phyloP scores from a whole-genome alignment of 2,113 vertebrate species.

The Nothobranchius furzeri region DNA sequence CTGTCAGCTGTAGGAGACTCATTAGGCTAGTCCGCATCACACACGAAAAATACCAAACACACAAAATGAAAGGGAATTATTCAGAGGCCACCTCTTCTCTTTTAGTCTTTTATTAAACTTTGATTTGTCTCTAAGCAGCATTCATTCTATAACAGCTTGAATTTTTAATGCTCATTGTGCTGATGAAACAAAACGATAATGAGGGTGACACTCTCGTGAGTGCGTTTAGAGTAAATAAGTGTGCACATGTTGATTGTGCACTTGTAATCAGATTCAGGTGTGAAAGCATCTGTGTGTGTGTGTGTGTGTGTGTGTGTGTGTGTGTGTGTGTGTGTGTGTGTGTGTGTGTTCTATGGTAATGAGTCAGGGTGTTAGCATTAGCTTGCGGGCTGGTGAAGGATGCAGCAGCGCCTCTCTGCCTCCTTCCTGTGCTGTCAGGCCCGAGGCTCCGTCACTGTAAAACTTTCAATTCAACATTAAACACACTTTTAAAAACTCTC shows the following conservation, averaged over 20 bases:
- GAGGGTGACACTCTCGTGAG: conserved; percentile 22
- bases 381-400: conserved; percentile 57
- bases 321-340: neutral
- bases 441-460: conserved; percentile 33
- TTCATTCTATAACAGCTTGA: conserved; percentile 41
- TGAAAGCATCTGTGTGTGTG: neutral
- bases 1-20: conserved; percentile 35
- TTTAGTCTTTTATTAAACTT: conserved; percentile 63
- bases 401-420: conserved; percentile 50
- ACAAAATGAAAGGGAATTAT: conserved; percentile 75
- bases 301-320: conserved; percentile 10
- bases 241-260: conserved; percentile 7
- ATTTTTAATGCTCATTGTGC: conserved; percentile 69
- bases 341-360: conserved; percentile 42
- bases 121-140: conserved; percentile 67
- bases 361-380: conserved; percentile 53
- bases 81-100: conserved; percentile 43
- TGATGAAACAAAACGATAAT: conserved; percentile 69
- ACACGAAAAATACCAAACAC: conserved; percentile 41
- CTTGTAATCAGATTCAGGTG: neutral
- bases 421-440: conserved; percentile 48
- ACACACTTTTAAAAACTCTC: conserved; percentile 6
- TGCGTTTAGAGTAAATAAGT: conserved; percentile 57
- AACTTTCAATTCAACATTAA: conserved; percentile 5
- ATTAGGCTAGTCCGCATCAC: conserved; percentile 23